Evolutionary conservation across 1,140 invertebrate genomes (phyloP).

Genomic region (Chymomyza costata): DNA sequence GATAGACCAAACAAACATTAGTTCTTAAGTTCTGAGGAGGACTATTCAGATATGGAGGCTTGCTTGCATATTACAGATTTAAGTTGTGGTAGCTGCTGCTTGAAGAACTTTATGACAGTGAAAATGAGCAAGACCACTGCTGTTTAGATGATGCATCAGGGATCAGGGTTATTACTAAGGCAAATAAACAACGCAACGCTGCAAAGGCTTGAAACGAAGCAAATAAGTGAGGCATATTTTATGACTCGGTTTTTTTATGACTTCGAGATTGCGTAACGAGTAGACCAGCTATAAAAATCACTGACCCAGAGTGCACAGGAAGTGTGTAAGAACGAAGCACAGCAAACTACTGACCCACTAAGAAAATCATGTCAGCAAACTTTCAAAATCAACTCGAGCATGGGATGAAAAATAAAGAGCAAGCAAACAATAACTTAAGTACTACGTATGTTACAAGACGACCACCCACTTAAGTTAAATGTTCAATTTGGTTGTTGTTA

Average conservation of each 20-base stretch:
- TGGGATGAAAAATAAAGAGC: constrained; percentile 25
- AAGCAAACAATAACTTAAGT: constrained; percentile 50
- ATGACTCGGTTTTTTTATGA: constrained; percentile 28
- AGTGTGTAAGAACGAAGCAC: no score
- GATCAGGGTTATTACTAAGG: constrained; percentile 21
- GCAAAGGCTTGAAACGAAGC: constrained; percentile 1
- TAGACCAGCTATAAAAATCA: background rate
- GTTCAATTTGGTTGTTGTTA: constrained; percentile 2
- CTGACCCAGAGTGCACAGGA: constrained; percentile 5
- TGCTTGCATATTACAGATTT: background rate
- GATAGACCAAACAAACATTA: constrained; percentile 27
- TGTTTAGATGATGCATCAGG: no score
- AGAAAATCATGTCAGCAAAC: constrained; percentile 24
- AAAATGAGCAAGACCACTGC: no score
- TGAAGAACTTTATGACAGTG: background rate
- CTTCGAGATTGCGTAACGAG: constrained; percentile 51
- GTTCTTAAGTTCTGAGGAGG: no score
- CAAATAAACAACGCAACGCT: constrained; percentile 14
- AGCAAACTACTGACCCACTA: constrained; percentile 49
- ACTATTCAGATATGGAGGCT: constrained; percentile 9
- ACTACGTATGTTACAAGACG: no score
- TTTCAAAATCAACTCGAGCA: constrained; percentile 25
- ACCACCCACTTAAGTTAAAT: constrained; percentile 49
- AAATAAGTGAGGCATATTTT: constrained; percentile 12
- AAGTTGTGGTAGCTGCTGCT: background rate